Conservation (phyloP, 2,888 invertebrate genomes). For the Ferrisia virgata region DNA sequence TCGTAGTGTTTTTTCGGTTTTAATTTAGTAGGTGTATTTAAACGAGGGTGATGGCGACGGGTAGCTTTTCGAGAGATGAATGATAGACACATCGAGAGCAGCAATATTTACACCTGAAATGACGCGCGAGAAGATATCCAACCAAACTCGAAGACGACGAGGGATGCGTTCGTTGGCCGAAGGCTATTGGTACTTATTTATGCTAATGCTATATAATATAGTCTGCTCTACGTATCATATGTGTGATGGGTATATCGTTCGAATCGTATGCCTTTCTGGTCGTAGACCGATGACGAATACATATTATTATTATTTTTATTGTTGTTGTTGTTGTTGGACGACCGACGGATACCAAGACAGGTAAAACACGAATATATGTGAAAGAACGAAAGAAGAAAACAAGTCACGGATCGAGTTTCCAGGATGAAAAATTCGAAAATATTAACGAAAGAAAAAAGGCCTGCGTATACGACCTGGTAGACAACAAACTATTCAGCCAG, state of each 20-base stretch:
- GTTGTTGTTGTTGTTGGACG: too few species aligned
- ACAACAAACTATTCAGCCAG: too few species aligned
- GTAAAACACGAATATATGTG: not conserved
- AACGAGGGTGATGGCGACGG: not conserved
- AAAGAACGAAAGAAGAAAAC: not conserved
- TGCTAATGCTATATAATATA: not conserved
- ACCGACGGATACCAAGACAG: not conserved
- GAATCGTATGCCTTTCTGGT: too few species aligned
- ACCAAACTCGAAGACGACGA: not conserved
- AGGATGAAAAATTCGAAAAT: not conserved
- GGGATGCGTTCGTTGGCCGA: not conserved
- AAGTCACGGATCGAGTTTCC: not conserved
- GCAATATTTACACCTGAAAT: conserved; percentile 8
- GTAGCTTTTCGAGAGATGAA: not conserved
- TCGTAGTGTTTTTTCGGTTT: not conserved
- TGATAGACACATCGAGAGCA: not conserved
- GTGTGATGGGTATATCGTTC: not conserved
- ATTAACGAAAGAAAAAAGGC: too few species aligned
- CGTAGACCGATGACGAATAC: not conserved
- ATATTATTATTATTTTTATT: not conserved
- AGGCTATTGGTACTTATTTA: not conserved
- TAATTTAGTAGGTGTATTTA: not conserved
- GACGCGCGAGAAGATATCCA: not conserved
- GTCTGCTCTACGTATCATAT: too few species aligned
- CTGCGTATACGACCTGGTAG: too few species aligned